A percentile compares a stretch with the other conserved stretches of the same genome.
phyloP scores from a whole-genome alignment of 2,888 invertebrate species.

The Exocentrus adspersus region DNA sequence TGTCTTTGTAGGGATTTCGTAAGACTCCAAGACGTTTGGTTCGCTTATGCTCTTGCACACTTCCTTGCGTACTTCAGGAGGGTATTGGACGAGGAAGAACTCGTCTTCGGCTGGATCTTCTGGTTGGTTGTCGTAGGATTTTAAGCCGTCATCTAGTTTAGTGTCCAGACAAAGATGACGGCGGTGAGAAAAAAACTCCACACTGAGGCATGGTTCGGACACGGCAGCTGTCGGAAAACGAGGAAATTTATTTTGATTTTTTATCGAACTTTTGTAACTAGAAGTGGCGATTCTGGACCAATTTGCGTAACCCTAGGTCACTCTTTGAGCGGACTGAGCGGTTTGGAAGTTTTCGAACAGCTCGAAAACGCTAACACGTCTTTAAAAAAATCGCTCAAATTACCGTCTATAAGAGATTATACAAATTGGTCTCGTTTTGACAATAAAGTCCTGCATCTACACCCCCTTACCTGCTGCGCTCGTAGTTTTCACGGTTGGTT shows the following conservation, averaged over 20 bases:
- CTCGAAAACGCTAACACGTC: too few relatives aligned
- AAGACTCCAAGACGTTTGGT: constrained; percentile 55
- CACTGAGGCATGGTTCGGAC: constrained; percentile 51
- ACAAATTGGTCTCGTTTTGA: too few relatives aligned
- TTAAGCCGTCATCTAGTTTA: constrained; percentile 52
- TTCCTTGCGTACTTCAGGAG: constrained; percentile 43
- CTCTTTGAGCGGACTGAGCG: too few relatives aligned
- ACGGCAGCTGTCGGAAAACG: constrained; percentile 26
- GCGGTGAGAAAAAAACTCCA: constrained; percentile 40
- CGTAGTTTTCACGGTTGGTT: constrained; percentile 27
- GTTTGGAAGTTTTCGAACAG: too few relatives aligned
- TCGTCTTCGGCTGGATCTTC: constrained; percentile 54
- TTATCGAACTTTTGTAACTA: too few relatives aligned
- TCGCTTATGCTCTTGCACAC: constrained; percentile 57
- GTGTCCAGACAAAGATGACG: constrained; percentile 55
- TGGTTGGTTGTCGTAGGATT: constrained; percentile 53
- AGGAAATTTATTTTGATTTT: too few relatives aligned
- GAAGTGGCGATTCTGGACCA: too few relatives aligned
- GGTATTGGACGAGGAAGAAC: constrained; percentile 61
- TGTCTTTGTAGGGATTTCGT: constrained; percentile 35
- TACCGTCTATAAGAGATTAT: too few relatives aligned
- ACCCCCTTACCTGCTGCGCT: constrained; percentile 35
- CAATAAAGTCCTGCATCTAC: too few relatives aligned
- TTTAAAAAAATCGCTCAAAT: too few relatives aligned
- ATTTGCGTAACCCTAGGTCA: too few relatives aligned